A percentile compares a stretch with the other conserved stretches of the same genome.
Evolutionary conservation across 2,113 vertebrate genomes (phyloP).

Genomic region (Chinchilla lanigera): DNA sequence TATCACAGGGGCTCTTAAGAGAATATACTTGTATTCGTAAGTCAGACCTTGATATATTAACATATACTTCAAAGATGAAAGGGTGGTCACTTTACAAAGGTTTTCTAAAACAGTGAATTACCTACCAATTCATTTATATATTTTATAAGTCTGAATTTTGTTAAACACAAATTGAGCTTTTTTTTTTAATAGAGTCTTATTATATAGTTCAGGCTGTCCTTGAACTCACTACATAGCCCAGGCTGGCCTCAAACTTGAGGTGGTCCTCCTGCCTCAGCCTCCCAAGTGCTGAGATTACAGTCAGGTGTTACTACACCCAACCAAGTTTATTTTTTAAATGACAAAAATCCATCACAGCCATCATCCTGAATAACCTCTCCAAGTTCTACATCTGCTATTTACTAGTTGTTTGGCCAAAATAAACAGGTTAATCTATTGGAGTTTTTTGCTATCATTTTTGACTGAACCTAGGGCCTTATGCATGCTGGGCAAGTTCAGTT

Average conservation of each 20-base stretch:
- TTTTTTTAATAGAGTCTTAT: background rate
- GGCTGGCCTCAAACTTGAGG: background rate
- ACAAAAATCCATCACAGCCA: slow-evolving; percentile 10
- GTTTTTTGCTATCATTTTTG: background rate
- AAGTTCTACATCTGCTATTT: slow-evolving; percentile 28
- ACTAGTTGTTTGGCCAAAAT: slow-evolving; percentile 42
- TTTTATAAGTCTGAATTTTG: slow-evolving; percentile 48
- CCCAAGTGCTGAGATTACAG: background rate
- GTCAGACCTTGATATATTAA: slow-evolving; percentile 26
- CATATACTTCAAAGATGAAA: slow-evolving; percentile 52
- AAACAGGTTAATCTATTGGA: background rate
- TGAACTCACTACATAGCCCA: background rate
- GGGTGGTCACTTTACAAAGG: background rate
- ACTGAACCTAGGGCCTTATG: background rate
- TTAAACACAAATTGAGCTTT: background rate
- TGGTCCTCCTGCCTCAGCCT: background rate
- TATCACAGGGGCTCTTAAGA: background rate
- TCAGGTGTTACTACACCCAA: background rate
- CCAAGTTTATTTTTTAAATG: background rate
- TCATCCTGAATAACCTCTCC: slow-evolving; percentile 37
- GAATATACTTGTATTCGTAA: background rate
- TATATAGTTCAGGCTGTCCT: background rate
- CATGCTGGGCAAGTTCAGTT: background rate
- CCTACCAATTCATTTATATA: background rate
- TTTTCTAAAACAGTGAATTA: slow-evolving; percentile 50